phyloP scores from a whole-genome alignment of 2,113 vertebrate species.

The Lynx canadensis region DNA sequence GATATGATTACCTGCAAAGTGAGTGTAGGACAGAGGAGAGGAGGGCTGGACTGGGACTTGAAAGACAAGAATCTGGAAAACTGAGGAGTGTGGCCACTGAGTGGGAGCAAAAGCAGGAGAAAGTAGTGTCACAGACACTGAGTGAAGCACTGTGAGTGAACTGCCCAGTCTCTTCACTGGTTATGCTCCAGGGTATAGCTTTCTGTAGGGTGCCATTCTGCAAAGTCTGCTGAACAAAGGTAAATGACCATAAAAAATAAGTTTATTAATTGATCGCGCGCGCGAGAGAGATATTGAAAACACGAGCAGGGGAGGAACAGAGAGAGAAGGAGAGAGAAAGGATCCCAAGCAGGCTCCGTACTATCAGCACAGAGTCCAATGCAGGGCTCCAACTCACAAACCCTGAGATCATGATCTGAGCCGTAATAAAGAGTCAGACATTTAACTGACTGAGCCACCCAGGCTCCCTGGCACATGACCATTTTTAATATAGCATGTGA shows the following conservation, averaged over 20 bases:
- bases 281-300: no score
- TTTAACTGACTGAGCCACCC: no score
- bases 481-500: background rate
- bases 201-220: background rate
- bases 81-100: background rate
- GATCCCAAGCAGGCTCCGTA: no score
- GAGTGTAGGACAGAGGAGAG: background rate
- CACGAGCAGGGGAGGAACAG: no score
- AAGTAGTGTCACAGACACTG: background rate
- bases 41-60: background rate
- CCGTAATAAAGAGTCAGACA: no score
- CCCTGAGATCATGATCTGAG: no score
- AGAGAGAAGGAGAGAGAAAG: no score
- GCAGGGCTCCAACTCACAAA: no score
- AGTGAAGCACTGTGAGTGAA: fast-evolving
- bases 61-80: background rate
- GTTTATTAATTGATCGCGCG: no score
- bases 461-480: background rate
- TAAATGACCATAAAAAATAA: background rate
- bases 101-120: background rate
- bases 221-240: background rate
- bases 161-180: fast-evolving
- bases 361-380: no score
- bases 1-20: background rate
- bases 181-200: background rate